phyloP scores from a whole-genome alignment of 2,797 vertebrate genomes.

The Ambastaia sidthimunki region DNA sequence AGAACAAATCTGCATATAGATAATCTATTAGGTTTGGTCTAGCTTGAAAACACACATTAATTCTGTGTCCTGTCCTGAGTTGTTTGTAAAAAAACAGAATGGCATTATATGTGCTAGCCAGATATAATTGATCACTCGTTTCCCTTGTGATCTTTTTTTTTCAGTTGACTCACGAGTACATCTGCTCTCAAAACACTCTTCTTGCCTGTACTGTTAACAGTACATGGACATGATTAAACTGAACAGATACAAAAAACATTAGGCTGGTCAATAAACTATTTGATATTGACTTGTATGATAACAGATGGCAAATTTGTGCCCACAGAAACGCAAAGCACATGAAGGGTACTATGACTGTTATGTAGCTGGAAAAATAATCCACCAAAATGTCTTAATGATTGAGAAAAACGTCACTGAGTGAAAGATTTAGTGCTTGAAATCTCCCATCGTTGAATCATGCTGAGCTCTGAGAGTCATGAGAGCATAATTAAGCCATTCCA shows the following conservation, averaged over 20 bases:
- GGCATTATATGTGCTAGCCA: constrained; percentile 32
- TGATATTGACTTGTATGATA: constrained; percentile 31
- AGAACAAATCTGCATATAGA: constrained; percentile 25
- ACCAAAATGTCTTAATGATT: not conserved
- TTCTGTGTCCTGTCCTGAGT: not conserved
- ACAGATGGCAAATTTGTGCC: constrained; percentile 38
- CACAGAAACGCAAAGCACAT: not conserved
- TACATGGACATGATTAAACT: constrained; percentile 25
- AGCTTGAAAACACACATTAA: not conserved
- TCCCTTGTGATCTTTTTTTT: not conserved
- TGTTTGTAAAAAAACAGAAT: not conserved
- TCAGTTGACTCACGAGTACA: not conserved
- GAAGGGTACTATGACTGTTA: not conserved
- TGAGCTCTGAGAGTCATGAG: constrained; percentile 34
- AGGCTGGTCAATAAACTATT: not conserved
- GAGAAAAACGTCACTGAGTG: not conserved
- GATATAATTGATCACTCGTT: constrained; percentile 29
- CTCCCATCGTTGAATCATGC: not conserved
- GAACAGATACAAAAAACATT: constrained; percentile 12
- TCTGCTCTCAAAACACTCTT: no score
- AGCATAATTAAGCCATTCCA: constrained; percentile 1
- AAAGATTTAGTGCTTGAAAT: not conserved
- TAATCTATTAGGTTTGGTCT: constrained; percentile 1
- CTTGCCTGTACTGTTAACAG: not conserved
- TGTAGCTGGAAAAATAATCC: not conserved